These are phyloP conservation scores for Pseudochirops cupreus DNA, from an alignment of 2,797 vertebrate species.

Conservation along the genomic window DNA sequence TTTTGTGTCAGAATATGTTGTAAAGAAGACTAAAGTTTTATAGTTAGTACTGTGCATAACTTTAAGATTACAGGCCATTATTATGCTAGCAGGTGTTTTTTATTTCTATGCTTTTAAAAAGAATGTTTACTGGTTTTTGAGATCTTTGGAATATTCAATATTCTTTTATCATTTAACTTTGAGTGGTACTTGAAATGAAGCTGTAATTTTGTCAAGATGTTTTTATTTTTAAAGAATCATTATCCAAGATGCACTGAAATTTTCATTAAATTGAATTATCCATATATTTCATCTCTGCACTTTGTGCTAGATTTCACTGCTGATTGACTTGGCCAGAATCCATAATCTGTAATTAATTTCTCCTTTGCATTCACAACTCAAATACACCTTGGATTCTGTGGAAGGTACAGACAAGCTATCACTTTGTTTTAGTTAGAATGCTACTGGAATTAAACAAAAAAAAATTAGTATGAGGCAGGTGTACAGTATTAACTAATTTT, in stretches of 20 bases:
- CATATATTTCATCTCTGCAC: background rate
- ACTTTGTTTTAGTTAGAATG: slow-evolving; percentile 11
- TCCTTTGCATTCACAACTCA: slow-evolving; percentile 49
- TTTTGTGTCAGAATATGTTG: slow-evolving; percentile 40
- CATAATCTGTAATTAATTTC: slow-evolving; percentile 45
- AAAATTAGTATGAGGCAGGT: slow-evolving; percentile 2
- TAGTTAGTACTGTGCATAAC: background rate
- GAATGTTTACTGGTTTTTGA: slow-evolving; percentile 32
- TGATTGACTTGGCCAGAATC: slow-evolving; percentile 35
- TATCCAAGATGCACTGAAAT: slow-evolving; percentile 32
- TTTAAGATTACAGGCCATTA: background rate
- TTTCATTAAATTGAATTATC: slow-evolving; percentile 49
- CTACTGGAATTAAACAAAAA: background rate
- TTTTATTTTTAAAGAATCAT: slow-evolving; percentile 52
- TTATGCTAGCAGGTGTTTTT: slow-evolving; percentile 2
- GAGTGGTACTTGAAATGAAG: slow-evolving; percentile 29
- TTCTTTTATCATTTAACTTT: slow-evolving; percentile 57
- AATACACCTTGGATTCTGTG: slow-evolving; percentile 42
- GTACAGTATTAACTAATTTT: slow-evolving; percentile 36
- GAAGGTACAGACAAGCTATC: slow-evolving; percentile 1
- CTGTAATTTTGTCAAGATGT: slow-evolving; percentile 45
- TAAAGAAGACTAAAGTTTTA: slow-evolving; percentile 15
- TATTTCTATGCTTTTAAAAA: slow-evolving; percentile 35
- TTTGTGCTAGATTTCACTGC: slow-evolving; percentile 40
- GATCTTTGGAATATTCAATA: slow-evolving; percentile 53